phyloP scores from a whole-genome alignment of 2,113 vertebrate genomes.

The Seriola rivoliana region DNA sequence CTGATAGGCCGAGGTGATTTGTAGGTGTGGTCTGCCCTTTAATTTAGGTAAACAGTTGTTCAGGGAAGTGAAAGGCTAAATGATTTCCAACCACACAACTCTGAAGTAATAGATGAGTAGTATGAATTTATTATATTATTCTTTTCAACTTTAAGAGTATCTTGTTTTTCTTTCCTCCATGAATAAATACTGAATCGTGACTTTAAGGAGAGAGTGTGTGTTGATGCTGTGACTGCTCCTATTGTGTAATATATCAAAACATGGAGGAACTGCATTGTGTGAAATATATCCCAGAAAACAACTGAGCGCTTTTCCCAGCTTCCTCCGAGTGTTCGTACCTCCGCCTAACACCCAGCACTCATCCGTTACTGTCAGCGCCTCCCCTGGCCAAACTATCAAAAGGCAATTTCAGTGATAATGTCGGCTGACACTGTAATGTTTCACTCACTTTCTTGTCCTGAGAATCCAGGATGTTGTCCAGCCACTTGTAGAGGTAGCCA shows the following conservation, averaged over 20 bases:
- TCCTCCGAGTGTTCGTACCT: background rate
- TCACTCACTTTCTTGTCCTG: conserved; percentile 96
- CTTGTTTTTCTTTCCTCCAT: too few species aligned
- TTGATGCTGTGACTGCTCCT: too few species aligned
- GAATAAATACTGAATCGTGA: too few species aligned
- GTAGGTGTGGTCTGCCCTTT: too few species aligned
- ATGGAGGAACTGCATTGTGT: background rate
- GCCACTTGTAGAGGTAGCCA: conserved; percentile 99
- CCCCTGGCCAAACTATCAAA: background rate
- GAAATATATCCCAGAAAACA: background rate
- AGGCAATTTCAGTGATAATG: background rate
- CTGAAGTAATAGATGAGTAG: too few species aligned
- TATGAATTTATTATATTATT: too few species aligned
- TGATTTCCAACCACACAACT: too few species aligned
- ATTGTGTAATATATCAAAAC: background rate
- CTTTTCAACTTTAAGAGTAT: too few species aligned
- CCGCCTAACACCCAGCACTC: background rate
- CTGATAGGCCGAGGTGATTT: too few species aligned
- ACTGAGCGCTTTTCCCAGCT: background rate
- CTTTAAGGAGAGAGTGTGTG: too few species aligned
- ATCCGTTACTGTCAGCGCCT: background rate
- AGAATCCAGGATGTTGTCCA: conserved; percentile 99
- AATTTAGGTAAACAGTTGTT: too few species aligned
- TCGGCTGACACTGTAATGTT: background rate
- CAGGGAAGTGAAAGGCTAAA: too few species aligned